These are phyloP conservation scores for Mamestra brassicae DNA, from an alignment of 2,888 invertebrate genomes.

Conservation along the genomic window DNA sequence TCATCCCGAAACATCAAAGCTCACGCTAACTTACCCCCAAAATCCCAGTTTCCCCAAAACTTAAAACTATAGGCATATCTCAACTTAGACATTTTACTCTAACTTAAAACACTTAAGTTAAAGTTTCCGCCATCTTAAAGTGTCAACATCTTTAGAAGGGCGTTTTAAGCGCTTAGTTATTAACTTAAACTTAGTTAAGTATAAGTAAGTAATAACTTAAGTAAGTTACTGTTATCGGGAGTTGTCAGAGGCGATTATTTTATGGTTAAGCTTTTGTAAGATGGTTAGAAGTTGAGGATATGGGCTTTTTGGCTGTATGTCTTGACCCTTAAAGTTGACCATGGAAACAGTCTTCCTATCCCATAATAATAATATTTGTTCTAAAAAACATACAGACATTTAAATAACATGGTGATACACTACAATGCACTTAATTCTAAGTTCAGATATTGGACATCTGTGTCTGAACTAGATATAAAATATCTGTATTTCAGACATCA, in stretches of 20 bases:
- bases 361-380: too few relatives aligned
- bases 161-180: slow-evolving; percentile 66
- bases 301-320: not conserved
- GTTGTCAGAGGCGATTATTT: slow-evolving; percentile 65
- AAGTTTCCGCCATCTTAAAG: slow-evolving; percentile 57
- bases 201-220: slow-evolving; percentile 63
- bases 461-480: too few relatives aligned
- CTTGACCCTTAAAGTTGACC: not conserved
- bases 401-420: too few relatives aligned
- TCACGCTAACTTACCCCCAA: slow-evolving; percentile 1
- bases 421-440: too few relatives aligned
- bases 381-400: too few relatives aligned
- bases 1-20: slow-evolving; percentile 7
- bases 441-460: too few relatives aligned
- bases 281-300: slow-evolving; percentile 1
- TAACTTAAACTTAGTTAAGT: slow-evolving; percentile 65
- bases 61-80: slow-evolving; percentile 45
- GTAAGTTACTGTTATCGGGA: slow-evolving; percentile 59
- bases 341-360: not conserved
- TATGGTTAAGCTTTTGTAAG: slow-evolving; percentile 50
- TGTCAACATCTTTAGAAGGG: slow-evolving; percentile 67
- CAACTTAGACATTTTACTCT: slow-evolving; percentile 33
- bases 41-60: slow-evolving; percentile 29
- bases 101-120: slow-evolving; percentile 57
- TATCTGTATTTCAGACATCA: too few relatives aligned